phyloP scores from a whole-genome alignment of 2,888 invertebrate species.

The Mylabris sibirica region DNA sequence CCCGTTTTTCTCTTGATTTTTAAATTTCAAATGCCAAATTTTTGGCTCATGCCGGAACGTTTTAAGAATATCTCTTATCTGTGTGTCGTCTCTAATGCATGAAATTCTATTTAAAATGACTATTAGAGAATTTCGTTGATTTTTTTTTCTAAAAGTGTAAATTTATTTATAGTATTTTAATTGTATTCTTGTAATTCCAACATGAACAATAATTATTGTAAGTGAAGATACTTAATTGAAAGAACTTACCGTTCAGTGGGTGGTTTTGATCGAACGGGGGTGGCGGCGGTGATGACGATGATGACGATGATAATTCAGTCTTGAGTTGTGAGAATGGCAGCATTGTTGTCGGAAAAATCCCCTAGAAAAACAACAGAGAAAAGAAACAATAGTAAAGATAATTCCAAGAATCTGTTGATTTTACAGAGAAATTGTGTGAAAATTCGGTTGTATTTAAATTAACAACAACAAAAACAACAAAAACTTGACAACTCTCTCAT shows the following conservation, averaged over 20 bases:
- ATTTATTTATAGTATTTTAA: too few relatives aligned
- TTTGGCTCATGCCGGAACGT: conserved; percentile 53
- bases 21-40: conserved; percentile 62
- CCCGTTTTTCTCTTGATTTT: conserved; percentile 43
- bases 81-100: conserved; percentile 16
- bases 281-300: conserved; percentile 52
- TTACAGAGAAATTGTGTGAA: conserved; percentile 30
- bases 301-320: conserved; percentile 46
- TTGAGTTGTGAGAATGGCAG: conserved; percentile 60
- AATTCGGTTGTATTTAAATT: conserved; percentile 18
- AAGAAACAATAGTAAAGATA: background rate
- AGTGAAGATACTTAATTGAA: too few relatives aligned
- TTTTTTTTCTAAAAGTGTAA: background rate
- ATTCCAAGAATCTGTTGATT: background rate
- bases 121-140: background rate
- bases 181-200: too few relatives aligned
- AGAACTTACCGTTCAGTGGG: conserved; percentile 61
- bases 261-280: conserved; percentile 56
- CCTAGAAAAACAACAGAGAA: conserved; percentile 54
- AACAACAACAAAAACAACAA: background rate
- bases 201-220: too few relatives aligned
- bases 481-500: background rate
- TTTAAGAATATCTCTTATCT: background rate
- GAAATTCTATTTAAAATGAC: background rate
- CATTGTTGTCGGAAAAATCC: conserved; percentile 62